Base-by-base conservation (phyloP, 2,797 vertebrate genomes). In the Chelmon rostratus region DNA sequence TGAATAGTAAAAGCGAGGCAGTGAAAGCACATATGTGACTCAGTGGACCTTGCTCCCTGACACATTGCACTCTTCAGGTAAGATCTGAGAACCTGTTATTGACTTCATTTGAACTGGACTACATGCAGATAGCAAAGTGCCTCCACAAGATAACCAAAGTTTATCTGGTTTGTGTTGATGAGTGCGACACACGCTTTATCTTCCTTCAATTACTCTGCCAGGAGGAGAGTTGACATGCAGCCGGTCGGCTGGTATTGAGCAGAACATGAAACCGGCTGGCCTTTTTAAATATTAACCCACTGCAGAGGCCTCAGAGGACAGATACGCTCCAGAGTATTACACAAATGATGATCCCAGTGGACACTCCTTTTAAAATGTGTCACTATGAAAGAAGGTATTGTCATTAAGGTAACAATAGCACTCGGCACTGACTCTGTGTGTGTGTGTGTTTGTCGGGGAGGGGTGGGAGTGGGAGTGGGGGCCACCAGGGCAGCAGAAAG, bases 211-310 rank as follows among this genome's bases (percentile, higher is more conserved):
- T 59, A 65, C 79, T 72, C 59, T 2, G 2, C 63, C 1, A 8
- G 70, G 50, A 58, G 67, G 66, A 64, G 76, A 73, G 71, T 18
- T 83, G 71, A 93, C 86, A 81, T 47, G 71, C 71, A 88, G 91
- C 73, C 73, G 89, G 82, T 88, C 79, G 73, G 77, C 75, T 75
- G 78, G 78, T 73, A 79, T 78, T 76, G 71, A 78, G 31, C 66
- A 52, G 92, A 95, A 96, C 93, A 91, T 83, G 94, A 95, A 87
- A 95, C 95, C 84, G 33, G 42, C 35, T 37, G 56, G 70, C 83
- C 92, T 90, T 87, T 93, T 96, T 91, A 96, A 96, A 95, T 95
- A 96, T 96, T 96, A 95, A 96, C 94, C 85, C 81, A 44, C 47
- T 62, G 68, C 74, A 47, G 64, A 78, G 78, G 79, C 69, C 75